Conservation (phyloP, 2,888 invertebrate genomes). For the Pachliopta kotzebuea region DNA sequence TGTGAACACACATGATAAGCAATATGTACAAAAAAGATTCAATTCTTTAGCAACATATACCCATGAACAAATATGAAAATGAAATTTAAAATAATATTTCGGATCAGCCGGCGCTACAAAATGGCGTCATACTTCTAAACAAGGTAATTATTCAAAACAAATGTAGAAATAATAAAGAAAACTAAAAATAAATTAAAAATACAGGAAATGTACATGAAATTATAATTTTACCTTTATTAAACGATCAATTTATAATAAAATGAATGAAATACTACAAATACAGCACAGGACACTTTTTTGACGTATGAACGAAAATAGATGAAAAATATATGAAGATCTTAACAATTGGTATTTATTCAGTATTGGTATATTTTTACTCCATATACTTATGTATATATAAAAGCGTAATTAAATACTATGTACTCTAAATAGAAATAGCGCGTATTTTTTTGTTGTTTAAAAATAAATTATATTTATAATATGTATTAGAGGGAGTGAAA, state of each 20-base stretch:
- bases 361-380: background rate
- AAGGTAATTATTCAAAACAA: slow-evolving; percentile 48
- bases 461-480: too few species aligned
- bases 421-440: too few species aligned
- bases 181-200: slow-evolving; percentile 26
- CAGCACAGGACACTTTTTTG: slow-evolving; percentile 68
- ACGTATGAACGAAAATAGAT: slow-evolving; percentile 56
- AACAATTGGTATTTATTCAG: background rate
- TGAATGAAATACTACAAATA: slow-evolving; percentile 61
- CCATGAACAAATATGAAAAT: slow-evolving; percentile 38
- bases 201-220: slow-evolving; percentile 9
- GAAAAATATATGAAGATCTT: slow-evolving; percentile 32
- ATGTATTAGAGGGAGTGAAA: too few species aligned
- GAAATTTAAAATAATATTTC: slow-evolving; percentile 61
- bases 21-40: slow-evolving; percentile 34
- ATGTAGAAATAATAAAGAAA: slow-evolving; percentile 23
- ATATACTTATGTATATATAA: background rate
- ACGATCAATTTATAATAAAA: slow-evolving; percentile 52
- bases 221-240: slow-evolving; percentile 53
- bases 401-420: too few species aligned
- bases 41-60: slow-evolving; percentile 39
- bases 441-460: too few species aligned
- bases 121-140: slow-evolving; percentile 77
- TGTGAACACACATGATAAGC: background rate
- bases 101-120: slow-evolving; percentile 80